Base-by-base conservation (phyloP, 2,797 vertebrate species). In the Labeo calbasu region DNA sequence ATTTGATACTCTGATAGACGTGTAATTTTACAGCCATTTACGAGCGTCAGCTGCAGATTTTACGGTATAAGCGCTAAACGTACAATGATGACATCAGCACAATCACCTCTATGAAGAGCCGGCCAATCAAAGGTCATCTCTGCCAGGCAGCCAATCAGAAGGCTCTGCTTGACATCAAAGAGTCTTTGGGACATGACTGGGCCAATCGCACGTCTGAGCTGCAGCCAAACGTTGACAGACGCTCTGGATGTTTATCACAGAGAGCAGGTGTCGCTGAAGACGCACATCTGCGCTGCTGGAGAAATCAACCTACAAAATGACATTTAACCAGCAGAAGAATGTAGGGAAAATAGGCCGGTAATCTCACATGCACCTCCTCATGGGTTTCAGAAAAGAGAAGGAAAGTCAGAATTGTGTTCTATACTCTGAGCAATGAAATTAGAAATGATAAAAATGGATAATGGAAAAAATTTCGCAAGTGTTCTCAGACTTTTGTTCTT, bases 141-240 rank as follows among this genome's bases (percentile, higher is more conserved):
- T 59, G 21, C 23, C 11, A 14, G 3, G 19, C 23, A 23, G 55
- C 79, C 40, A 72, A 50, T 81, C 79, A 72, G 53, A 72, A 48
- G 4, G 40, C 40, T 61, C 53, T 28, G 36, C 46, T 59, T 11
- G 21, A 71, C 68, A 71, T 71, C 68, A 81, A 59, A 81, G 79
- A 3, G 32, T 68, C 63, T 40, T 14, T 40, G 77, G 50, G 40
- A 43, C 36, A 11, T 13, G 66, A 57, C 8, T 25, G 32, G 51
- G n/a, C 65, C 78, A 80, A 69, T 80, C 78, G 10, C 10, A 48
- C 36, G 36, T 81, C 66, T 81, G 79, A 71, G 57, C 36, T 46
- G 10, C 11, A 32, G 79, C 79, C 79, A 81, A 46, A 21, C 2
- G 51, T 17, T 71, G 66, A 59, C 40, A 59, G 68, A 55, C 15